Base-by-base conservation (phyloP, 1,140 invertebrate species). In the Macrobrachium nipponense region DNA sequence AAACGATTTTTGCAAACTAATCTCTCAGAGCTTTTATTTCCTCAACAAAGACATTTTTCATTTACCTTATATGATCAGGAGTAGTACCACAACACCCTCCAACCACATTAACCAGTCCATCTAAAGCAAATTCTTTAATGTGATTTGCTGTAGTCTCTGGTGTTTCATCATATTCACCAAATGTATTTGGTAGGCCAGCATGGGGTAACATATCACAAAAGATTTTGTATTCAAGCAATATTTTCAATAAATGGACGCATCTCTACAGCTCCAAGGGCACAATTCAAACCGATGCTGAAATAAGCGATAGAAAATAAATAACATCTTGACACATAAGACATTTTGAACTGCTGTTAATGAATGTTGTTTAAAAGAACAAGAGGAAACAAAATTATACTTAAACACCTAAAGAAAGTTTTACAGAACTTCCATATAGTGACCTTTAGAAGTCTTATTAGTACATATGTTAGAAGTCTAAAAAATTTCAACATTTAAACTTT, bases 61-160 rank as follows among this genome's bases (percentile, higher is more conserved):
- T 10, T 60, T 14, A 27, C 92, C 90, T 91, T 86, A 94, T 94
- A 89, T 94, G 94, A 84, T 91, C 92, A 23, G 94, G 94, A 14
- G 93, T 94, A 2, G 94, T 93, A 15, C 94, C 94, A 91, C 94
- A 94, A 88, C 94, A 94, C 12, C 94, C 94, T 75, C 94, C 94
- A 58, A 94, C 92, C 70, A 94, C 92, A 90, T 94, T 94, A 2
- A 94, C 89, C 14, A 93, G 88, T 11, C 92, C 91, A 86, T 91
- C 91, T 60, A 77, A 75, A n/a, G 92, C 92, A 89, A 92, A 93
- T 7, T 83, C 68, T 89, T 90, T 90, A 7, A 94, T 80, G 66
- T 92, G 89, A 58, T 90, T 88, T 14, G 92, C 93, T 90, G 92
- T 94, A 82, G 91, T 90, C 79, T 93, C 92, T 43, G 94, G 93